These are phyloP conservation scores for Excalfactoria chinensis DNA, from an alignment of 2,113 vertebrate species.

Conservation along the genomic window DNA sequence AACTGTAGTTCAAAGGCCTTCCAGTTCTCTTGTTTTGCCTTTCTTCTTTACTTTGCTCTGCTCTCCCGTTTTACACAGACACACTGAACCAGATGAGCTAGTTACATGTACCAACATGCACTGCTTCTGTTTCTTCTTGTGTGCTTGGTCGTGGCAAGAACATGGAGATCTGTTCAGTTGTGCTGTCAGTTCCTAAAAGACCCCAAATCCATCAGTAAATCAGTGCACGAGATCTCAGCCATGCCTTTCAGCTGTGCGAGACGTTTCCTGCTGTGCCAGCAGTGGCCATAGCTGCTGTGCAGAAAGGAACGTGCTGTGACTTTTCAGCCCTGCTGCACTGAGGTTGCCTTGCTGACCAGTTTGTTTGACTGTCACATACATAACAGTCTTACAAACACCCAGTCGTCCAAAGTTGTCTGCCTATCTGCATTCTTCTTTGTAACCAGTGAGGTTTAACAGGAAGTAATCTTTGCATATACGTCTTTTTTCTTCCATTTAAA, in stretches of 20 bases:
- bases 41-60: background rate
- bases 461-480: background rate
- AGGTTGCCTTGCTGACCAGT: background rate
- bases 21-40: background rate
- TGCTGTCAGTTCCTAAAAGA: rapidly evolving
- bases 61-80: background rate
- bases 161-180: rapidly evolving
- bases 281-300: rapidly evolving
- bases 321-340: background rate
- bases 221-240: no score
- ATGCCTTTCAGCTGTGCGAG: background rate
- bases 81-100: background rate
- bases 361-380: rapidly evolving
- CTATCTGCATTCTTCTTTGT: background rate
- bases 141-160: background rate
- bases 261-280: background rate
- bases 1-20: background rate
- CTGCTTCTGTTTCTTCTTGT: background rate
- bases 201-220: background rate
- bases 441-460: background rate
- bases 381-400: background rate
- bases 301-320: background rate
- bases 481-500: background rate
- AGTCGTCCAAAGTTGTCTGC: background rate
- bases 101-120: background rate